A percentile compares a stretch with the other conserved stretches of the same genome.
Conservation (phyloP, 1,140 invertebrate species). For the Macrosteles quadrilineatus region DNA sequence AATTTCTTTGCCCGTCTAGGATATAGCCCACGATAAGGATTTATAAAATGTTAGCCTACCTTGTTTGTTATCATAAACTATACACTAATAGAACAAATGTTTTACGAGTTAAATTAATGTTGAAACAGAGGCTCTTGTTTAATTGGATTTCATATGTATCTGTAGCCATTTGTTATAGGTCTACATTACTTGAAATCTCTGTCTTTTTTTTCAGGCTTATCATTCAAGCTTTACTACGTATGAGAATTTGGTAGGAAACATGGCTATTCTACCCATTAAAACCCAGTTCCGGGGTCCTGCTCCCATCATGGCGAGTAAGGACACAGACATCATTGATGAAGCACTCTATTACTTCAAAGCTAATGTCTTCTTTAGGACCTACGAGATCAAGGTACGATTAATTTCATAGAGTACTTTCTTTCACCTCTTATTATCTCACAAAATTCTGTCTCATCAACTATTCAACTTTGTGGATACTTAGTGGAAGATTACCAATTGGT, state of each 20-base stretch:
- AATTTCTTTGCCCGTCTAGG: no score
- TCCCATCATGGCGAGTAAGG: constrained; percentile 62
- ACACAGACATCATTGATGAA: constrained; percentile 96
- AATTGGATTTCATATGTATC: no score
- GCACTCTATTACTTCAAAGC: constrained; percentile 97
- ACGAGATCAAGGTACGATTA: constrained; percentile 81
- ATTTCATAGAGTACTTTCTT: constrained; percentile 53
- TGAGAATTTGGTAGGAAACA: constrained; percentile 81
- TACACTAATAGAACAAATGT: no score
- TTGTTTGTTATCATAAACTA: no score
- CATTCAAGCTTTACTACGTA: constrained; percentile 85
- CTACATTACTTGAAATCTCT: no score
- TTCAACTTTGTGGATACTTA: neutral
- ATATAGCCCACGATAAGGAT: no score
- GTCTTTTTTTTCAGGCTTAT: constrained; percentile 68
- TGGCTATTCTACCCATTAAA: constrained; percentile 85
- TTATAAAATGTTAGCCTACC: no score
- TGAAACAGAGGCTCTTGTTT: no score
- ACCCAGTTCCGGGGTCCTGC: constrained; percentile 90
- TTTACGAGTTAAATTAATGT: no score
- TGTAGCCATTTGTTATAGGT: no score
- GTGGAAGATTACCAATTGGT: neutral
- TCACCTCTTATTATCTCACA: neutral
- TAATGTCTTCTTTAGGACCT: constrained; percentile 98
- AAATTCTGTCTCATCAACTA: neutral